Conservation (phyloP, 2,797 vertebrate species). For the Sebastes nivosus region DNA sequence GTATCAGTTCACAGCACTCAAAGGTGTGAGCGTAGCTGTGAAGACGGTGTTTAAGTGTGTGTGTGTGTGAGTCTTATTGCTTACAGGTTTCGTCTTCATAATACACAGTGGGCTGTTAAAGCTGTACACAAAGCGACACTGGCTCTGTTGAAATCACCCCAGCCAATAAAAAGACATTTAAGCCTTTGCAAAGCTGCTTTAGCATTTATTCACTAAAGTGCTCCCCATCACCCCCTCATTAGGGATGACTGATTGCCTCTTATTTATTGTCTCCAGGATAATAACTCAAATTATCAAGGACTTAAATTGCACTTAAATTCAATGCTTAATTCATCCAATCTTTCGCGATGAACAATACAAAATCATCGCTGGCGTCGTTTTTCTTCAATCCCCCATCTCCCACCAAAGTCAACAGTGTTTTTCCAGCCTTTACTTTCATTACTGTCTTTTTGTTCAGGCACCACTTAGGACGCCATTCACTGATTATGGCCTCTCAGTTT, state of each 20-base stretch:
- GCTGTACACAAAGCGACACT: slow-evolving; percentile 36
- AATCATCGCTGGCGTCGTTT: slow-evolving; percentile 41
- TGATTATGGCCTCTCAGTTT: slow-evolving; percentile 73
- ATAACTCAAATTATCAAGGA: slow-evolving; percentile 59
- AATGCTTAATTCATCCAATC: slow-evolving; percentile 45
- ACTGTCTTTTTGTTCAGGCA: slow-evolving; percentile 57
- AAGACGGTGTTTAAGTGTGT: background rate
- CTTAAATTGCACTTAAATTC: slow-evolving; percentile 60
- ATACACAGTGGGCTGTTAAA: background rate
- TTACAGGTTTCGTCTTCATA: slow-evolving; percentile 21
- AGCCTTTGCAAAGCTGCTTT: slow-evolving; percentile 22
- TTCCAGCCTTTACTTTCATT: slow-evolving; percentile 54
- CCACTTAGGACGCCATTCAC: slow-evolving; percentile 40
- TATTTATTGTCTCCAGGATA: slow-evolving; percentile 58
- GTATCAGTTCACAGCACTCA: background rate
- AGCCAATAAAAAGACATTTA: slow-evolving; percentile 41
- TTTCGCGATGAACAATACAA: slow-evolving; percentile 54
- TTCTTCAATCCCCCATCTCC: background rate
- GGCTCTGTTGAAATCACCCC: slow-evolving; percentile 19
- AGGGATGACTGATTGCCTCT: slow-evolving; percentile 64
- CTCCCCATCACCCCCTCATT: slow-evolving; percentile 57
- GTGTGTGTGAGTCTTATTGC: background rate
- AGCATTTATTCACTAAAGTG: slow-evolving; percentile 51
- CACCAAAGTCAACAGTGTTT: slow-evolving; percentile 50
- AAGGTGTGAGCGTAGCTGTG: background rate